Conservation (phyloP, 2,888 invertebrate species). For the Trichogramma dendrolimi region DNA sequence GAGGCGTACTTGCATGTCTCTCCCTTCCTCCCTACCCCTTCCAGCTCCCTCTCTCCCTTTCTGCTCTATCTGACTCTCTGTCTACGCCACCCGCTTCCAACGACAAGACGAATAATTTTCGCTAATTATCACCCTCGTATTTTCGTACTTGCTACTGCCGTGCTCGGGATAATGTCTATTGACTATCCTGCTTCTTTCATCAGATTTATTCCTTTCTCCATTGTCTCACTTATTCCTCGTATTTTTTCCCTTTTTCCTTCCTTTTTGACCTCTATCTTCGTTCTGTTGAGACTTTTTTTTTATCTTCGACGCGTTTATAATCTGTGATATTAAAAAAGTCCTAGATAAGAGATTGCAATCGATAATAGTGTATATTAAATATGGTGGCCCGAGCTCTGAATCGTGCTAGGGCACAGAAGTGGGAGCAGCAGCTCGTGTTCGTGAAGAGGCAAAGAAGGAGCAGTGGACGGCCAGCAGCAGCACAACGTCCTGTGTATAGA, state of each 20-base stretch:
- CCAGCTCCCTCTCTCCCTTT: conserved; percentile 35
- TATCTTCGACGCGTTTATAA: neutral
- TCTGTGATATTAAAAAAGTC: neutral
- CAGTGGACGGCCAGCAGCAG: neutral
- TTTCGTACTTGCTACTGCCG: neutral
- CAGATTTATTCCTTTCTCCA: neutral
- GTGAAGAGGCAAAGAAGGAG: too few relatives aligned
- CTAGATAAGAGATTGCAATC: too few relatives aligned
- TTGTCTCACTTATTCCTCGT: neutral
- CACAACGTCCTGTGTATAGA: neutral
- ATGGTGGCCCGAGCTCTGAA: neutral
- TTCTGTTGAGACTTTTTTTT: neutral
- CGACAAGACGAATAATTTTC: conserved; percentile 35
- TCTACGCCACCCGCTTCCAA: conserved; percentile 6
- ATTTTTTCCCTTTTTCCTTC: neutral
- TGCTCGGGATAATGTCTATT: neutral
- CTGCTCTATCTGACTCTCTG: conserved; percentile 49
- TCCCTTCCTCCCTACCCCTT: conserved; percentile 32
- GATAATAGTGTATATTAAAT: neutral
- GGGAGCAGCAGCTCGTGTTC: too few relatives aligned
- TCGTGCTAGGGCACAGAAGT: neutral
- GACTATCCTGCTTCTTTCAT: neutral
- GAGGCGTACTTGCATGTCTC: conserved; percentile 27
- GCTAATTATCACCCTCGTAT: conserved; percentile 32
- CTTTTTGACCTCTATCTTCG: neutral